Base-by-base conservation (phyloP, 2,888 invertebrate genomes). In the Phyto melanocephala region DNA sequence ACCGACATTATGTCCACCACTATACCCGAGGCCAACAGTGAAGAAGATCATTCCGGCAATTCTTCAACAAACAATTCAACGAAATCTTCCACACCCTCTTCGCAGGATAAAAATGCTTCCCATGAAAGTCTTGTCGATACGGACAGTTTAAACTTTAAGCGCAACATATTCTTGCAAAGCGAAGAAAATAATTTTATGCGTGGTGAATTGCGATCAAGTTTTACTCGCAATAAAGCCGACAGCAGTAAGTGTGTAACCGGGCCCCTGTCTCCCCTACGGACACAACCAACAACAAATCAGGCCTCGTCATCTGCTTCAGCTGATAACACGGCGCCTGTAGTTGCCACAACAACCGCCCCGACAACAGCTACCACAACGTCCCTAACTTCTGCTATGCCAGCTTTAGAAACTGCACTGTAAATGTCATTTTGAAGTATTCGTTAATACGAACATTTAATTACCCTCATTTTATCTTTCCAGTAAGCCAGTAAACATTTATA, bases 1-100 rank as follows among this genome's bases (percentile, higher is more conserved):
- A 96, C 95, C 22, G 96, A 97, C 87, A 96, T 97, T 68, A 93
- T 97, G 88, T 96, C 96, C 50, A 95, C 95, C 56, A 96, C 96
- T 76, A 97, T 97, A 90, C 95, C 95, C 47, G 97, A 97, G 92
- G 97, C 95, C 85, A 93, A 93, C 87, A 94, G 95, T 87, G 96
- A 96, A 88, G 95, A 95, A 87, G 96, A 96, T 87, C 90, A 88
- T 40, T 95, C 96, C 85, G 94, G 92, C 86, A 93, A 93, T 1
- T 93, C 93, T 17, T 85, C 85, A n/a, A 77, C 81, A 35, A 92
- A 92, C 35, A 93, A 94, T 58, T 93, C 92, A 81, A 92, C 92
- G 84, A 91, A 92, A 86, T 62, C 60, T 24, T 40, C 52, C 35
- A 24, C 60, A n/a, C 15, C 65, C 8, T 35, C 65, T 67, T 65